phyloP scores from a whole-genome alignment of 2,888 invertebrate genomes.

The Conops quadrifasciatus region DNA sequence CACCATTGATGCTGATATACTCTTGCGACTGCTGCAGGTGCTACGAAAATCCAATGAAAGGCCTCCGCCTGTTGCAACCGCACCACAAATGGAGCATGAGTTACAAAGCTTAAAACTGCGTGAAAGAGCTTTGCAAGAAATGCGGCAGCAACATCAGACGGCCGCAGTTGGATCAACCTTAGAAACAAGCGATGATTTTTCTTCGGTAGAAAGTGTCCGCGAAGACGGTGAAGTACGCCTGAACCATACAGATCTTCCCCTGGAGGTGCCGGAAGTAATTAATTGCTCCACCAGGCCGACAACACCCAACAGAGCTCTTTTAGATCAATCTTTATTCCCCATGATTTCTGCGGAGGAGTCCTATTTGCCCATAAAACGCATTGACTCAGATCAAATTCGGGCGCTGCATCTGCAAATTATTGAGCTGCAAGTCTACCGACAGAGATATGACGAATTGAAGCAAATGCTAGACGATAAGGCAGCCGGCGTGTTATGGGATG shows the following conservation, averaged over 20 bases:
- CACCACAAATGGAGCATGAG: constrained; percentile 81
- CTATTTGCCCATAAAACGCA: constrained; percentile 40
- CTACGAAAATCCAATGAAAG: constrained; percentile 78
- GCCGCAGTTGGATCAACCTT: too few species aligned
- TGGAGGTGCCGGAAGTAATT: constrained; percentile 41
- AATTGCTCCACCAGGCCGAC: constrained; percentile 59
- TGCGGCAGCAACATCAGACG: constrained; percentile 43
- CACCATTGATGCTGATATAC: constrained; percentile 59
- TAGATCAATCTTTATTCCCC: constrained; percentile 51
- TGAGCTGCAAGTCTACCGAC: constrained; percentile 53
- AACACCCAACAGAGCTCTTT: constrained; percentile 54
- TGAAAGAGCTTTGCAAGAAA: constrained; percentile 57
- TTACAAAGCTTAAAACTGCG: constrained; percentile 63
- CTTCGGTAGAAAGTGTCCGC: constrained; percentile 55
- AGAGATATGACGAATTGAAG: constrained; percentile 57
- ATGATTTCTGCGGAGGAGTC: constrained; percentile 44
- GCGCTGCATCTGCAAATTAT: constrained; percentile 44
- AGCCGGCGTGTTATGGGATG: constrained; percentile 51
- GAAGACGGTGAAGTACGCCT: constrained; percentile 49
- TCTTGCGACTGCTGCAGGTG: constrained; percentile 66
- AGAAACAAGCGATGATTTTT: constrained; percentile 55
- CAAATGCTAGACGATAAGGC: constrained; percentile 49
- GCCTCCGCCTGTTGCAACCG: constrained; percentile 77
- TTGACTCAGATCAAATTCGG: constrained; percentile 45
- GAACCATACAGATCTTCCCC: constrained; percentile 32